phyloP scores from a whole-genome alignment of 1,140 invertebrate species.

The Parapsyche elsis region DNA sequence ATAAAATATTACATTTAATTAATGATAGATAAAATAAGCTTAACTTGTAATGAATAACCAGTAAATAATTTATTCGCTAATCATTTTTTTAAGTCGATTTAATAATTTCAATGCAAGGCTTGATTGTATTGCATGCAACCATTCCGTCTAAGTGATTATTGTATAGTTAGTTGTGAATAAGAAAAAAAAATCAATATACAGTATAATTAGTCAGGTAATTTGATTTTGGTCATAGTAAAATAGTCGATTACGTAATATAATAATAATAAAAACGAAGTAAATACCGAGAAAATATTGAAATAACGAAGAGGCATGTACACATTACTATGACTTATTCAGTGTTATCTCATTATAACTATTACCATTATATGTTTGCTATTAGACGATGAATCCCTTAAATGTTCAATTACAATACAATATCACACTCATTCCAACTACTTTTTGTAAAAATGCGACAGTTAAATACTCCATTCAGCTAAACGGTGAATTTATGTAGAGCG shows the following conservation, averaged over 20 bases:
- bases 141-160: neutral
- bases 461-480: constrained; percentile 37
- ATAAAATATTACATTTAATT: constrained; percentile 18
- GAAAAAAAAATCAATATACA: neutral
- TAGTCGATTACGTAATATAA: neutral
- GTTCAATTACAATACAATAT: constrained; percentile 43
- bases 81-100: neutral
- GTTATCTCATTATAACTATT: constrained; percentile 25
- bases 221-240: constrained; percentile 18
- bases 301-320: constrained; percentile 11
- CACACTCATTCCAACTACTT: constrained; percentile 43
- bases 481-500: constrained; percentile 31
- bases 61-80: constrained; percentile 16
- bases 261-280: constrained; percentile 6
- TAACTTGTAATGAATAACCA: neutral
- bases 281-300: neutral
- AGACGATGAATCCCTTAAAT: constrained; percentile 41
- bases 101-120: constrained; percentile 5
- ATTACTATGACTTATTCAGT: constrained; percentile 17
- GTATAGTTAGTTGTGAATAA: no score
- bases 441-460: constrained; percentile 43
- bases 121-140: constrained; percentile 16
- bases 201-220: constrained; percentile 17
- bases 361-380: constrained; percentile 21
- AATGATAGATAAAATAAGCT: constrained; percentile 23